phyloP scores from a whole-genome alignment of 1,140 invertebrate species.

The Lerema accius region DNA sequence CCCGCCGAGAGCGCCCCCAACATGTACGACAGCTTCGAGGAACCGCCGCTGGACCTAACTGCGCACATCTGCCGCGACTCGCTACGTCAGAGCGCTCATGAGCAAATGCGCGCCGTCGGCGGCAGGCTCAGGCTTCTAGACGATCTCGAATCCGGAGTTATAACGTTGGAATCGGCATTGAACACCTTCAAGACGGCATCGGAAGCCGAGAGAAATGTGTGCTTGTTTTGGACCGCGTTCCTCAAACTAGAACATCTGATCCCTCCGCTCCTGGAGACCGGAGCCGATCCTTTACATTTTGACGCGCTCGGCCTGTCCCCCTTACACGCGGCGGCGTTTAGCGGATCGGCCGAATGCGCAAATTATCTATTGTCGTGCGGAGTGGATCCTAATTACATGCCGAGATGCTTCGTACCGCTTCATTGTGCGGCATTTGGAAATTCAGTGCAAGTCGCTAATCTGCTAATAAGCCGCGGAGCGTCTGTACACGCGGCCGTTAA shows the following conservation, averaged over 20 bases:
- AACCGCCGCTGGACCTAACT: slow-evolving; percentile 87
- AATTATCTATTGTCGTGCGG: slow-evolving; percentile 87
- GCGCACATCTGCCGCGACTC: slow-evolving; percentile 89
- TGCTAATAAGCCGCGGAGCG: slow-evolving; percentile 87
- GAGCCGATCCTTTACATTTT: slow-evolving; percentile 87
- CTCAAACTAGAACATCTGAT: slow-evolving; percentile 86
- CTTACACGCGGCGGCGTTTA: slow-evolving; percentile 90
- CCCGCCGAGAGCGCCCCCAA: slow-evolving; percentile 89
- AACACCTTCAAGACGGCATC: slow-evolving; percentile 82
- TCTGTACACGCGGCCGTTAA: slow-evolving; percentile 83
- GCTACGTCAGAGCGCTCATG: slow-evolving; percentile 87
- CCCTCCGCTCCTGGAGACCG: slow-evolving; percentile 83
- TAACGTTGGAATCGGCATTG: slow-evolving; percentile 82
- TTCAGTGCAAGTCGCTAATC: slow-evolving; percentile 87
- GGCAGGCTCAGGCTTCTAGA: slow-evolving; percentile 87
- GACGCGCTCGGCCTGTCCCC: slow-evolving; percentile 88
- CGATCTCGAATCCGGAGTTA: slow-evolving; percentile 86
- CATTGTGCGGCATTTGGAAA: slow-evolving; percentile 93
- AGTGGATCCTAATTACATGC: slow-evolving; percentile 86
- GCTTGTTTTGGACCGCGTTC: slow-evolving; percentile 88
- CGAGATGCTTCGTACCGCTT: slow-evolving; percentile 88
- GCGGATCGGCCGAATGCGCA: slow-evolving; percentile 88
- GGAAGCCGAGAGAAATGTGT: slow-evolving; percentile 86
- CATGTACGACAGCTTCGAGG: slow-evolving; percentile 89
- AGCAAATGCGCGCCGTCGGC: slow-evolving; percentile 87